Evolutionary conservation across 37 sponge, comb jelly and placozoan species (phyloP), one percentile per base, ranked within the genome.

Genomic region (Halisarca cf. caerulea): DNA sequence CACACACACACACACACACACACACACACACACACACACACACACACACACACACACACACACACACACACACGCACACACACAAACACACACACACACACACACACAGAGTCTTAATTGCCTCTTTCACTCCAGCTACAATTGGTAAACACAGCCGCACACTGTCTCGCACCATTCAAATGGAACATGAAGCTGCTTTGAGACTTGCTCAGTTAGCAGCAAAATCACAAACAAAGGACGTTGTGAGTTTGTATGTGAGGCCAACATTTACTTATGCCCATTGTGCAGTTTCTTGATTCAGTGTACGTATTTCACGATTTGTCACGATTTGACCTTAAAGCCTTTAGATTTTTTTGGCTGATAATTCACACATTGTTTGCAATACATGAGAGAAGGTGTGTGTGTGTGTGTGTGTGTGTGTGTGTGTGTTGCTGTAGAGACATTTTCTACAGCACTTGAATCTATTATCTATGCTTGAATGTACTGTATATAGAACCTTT

Each of bases 1-100:
- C 80, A 79, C 80, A 79, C 80, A 79, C 80, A 79, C 80, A 79
- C 80, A 79, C 80, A 79, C 80, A 79, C 80, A 79, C 80, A 79
- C 80, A 79, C 80, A 79, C 80, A 79, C 80, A 79, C 58, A 79
- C 80, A 79, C 58, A 79, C 80, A 79, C 58, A 79, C 80, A 79
- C 58, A 79, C 80, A 45, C 58, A 79, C 80, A 79, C 58, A 79
- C 80, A 79, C 80, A 79, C 57, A 79, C 80, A 79, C 80, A 79
- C 80, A 79, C 80, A 47, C 47, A 41, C 55, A 79, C 80, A 40
- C 42, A 40, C 42, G 30, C 39, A 72, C 39, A 40, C 42, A 30
- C 7, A 4, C 6, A 35, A 4, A 34, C 74, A 33, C 39, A 34
- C 74, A 7, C 39, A 72, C 74, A 72, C 38, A 72, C 34, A 27